Evolutionary conservation across 2,888 invertebrate genomes (phyloP), one percentile per base, ranked within the genome.

Genomic region (Iselma pallidipennis): DNA sequence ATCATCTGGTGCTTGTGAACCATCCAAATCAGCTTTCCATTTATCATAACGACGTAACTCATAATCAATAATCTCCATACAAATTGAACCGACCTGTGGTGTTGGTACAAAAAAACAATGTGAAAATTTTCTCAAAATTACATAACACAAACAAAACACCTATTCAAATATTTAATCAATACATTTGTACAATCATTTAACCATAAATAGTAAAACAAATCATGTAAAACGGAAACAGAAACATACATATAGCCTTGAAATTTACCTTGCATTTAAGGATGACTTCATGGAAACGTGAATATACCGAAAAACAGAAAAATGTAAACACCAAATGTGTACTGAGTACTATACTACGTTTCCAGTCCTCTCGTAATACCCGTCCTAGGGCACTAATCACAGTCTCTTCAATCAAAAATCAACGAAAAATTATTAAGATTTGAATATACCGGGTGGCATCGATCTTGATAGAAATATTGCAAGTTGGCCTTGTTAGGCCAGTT

Each of bases 291-390:
- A 98, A 98, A 77, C 94, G 92, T 74, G 92, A 91, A 79, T 96
- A 98, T 42, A 94, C 93, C 10, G 98, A 98, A 80, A 99, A 96
- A 80, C 96, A 98, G 81, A 96, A 96, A 83, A 98, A 98, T 74
- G 95, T 94, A 80, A 96, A 95, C 68, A 97, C 92, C 77, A 99
- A 94, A 82, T 97, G 97, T 71, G 96, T 97, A 72, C 96, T 95
- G 61, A 99, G 83, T 80, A 98, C 97, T 75, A 97, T 91, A 80
- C 95, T 98, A 78, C 94, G 90, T 82, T 94, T 94, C 94, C 97
- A 98, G 83, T 99, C 98, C 84, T 99, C 99, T 69, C 98, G 88
- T 57, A 99, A 84, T 29, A 98, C 96, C 77, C 99, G 87, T 10
- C 97, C 94, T 72, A 99, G 85, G 42, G 98, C 98, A 83, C 97